phyloP scores from a whole-genome alignment of 2,797 vertebrate genomes.

The Knipowitschia caucasica region DNA sequence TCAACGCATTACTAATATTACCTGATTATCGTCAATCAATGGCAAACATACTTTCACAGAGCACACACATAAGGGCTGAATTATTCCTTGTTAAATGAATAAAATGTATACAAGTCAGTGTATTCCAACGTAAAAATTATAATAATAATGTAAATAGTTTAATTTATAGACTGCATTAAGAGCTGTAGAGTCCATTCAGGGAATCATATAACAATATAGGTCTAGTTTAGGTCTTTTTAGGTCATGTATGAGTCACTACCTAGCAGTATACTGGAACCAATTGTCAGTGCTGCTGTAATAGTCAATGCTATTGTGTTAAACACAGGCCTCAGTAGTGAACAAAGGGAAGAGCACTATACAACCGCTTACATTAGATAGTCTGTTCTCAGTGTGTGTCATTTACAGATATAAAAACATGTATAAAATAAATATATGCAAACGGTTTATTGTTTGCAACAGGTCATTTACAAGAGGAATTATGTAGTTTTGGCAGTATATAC shows the following conservation, averaged over 20 bases:
- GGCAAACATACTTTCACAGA: too few relatives aligned
- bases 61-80: too few relatives aligned
- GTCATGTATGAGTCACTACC: conserved; percentile 79
- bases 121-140: too few relatives aligned
- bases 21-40: too few relatives aligned
- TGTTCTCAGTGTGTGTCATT: conserved; percentile 1
- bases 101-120: too few relatives aligned
- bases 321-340: conserved; percentile 41
- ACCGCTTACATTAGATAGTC: conserved; percentile 13
- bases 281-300: conserved; percentile 69
- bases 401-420: not conserved
- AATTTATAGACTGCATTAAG: not conserved
- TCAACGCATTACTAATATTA: too few relatives aligned
- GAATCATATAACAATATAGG: conserved; percentile 40
- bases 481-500: too few relatives aligned
- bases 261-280: conserved; percentile 73
- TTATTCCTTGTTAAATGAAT: too few relatives aligned
- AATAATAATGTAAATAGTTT: not conserved
- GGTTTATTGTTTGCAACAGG: not conserved
- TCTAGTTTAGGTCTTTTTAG: conserved; percentile 52
- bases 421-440: not conserved
- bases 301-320: conserved; percentile 64
- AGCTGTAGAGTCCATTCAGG: conserved; percentile 46
- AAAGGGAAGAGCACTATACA: conserved; percentile 9
- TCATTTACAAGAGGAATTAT: not conserved